phyloP scores from a whole-genome alignment of 2,113 vertebrate genomes.

The Procavia capensis region DNA sequence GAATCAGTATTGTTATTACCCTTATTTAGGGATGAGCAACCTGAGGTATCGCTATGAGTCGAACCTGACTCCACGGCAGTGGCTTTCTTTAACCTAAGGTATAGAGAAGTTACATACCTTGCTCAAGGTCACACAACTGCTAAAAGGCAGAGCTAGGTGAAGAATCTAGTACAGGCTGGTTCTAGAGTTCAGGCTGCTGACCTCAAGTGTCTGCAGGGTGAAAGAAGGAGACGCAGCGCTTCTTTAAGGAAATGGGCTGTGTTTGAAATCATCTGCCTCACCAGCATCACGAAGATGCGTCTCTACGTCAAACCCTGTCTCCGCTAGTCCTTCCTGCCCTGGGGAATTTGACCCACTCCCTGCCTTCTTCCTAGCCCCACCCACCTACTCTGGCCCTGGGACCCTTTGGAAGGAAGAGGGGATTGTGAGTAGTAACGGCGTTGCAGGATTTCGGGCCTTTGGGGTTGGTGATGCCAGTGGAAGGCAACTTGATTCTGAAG shows the following conservation, averaged over 20 bases:
- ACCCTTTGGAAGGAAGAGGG: not conserved
- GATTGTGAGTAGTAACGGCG: not conserved
- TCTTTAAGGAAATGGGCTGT: not conserved
- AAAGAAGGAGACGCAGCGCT: not conserved
- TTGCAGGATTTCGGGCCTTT: not conserved
- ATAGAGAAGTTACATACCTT: conserved; percentile 30
- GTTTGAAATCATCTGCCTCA: not conserved
- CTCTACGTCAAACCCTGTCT: not conserved
- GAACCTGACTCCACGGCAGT: too few species aligned
- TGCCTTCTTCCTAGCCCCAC: not conserved
- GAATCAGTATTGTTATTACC: conserved; percentile 14
- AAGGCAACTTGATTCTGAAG: not conserved
- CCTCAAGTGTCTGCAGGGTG: not conserved
- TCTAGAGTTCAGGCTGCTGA: not conserved
- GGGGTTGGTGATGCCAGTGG: not conserved
- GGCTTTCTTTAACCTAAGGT: too few species aligned
- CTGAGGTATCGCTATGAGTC: too few species aligned
- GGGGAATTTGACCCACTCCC: not conserved
- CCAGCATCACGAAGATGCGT: not conserved
- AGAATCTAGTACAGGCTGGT: not conserved
- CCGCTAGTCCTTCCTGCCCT: not conserved
- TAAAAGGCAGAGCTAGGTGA: not conserved
- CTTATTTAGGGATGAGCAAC: conserved; percentile 7
- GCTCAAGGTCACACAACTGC: not conserved
- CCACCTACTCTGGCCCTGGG: not conserved